These are phyloP conservation scores for Actias luna DNA, from an alignment of 2,888 invertebrate species.

Conservation along the genomic window DNA sequence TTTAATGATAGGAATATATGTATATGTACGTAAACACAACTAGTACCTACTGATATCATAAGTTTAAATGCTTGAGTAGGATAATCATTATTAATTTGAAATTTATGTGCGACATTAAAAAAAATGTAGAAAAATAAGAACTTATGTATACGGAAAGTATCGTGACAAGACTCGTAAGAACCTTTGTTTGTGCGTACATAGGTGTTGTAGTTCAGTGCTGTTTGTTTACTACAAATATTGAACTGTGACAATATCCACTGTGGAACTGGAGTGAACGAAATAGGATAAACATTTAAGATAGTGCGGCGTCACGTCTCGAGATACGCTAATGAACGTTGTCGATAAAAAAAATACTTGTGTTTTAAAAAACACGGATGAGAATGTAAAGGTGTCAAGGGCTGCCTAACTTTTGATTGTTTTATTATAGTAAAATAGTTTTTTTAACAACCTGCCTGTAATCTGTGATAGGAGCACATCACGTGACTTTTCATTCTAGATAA, in stretches of 20 bases:
- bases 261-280: constrained; percentile 38
- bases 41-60: no score
- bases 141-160: neutral
- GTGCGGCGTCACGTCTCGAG: constrained; percentile 46
- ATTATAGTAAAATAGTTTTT: constrained; percentile 10
- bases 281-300: constrained; percentile 57
- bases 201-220: constrained; percentile 16
- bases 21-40: no score
- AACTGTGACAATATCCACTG: constrained; percentile 25
- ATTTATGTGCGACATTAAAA: neutral
- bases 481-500: neutral
- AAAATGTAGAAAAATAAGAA: neutral
- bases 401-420: constrained; percentile 5
- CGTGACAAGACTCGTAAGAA: neutral
- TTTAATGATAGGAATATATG: no score
- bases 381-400: constrained; percentile 45
- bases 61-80: neutral
- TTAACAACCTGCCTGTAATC: neutral
- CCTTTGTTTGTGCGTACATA: neutral
- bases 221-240: constrained; percentile 30
- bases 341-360: constrained; percentile 19
- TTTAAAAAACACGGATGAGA: constrained; percentile 15
- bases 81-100: neutral
- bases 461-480: neutral
- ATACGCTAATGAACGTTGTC: constrained; percentile 42